phyloP scores from a whole-genome alignment of 1,140 invertebrate species.

The Thrips palmi region DNA sequence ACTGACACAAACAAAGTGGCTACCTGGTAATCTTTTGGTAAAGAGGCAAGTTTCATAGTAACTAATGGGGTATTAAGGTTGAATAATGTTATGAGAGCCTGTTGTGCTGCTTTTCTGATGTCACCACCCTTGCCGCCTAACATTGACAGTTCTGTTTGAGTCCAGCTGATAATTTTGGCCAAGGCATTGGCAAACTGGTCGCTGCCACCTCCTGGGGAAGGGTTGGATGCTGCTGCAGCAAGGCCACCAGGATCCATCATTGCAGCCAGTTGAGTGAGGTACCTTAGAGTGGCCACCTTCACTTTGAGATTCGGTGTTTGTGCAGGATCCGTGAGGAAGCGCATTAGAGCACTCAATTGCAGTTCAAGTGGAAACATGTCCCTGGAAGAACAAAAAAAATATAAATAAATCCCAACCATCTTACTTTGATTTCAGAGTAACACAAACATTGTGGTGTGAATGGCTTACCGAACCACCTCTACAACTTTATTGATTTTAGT shows the following conservation, averaged over 20 bases:
- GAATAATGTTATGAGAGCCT: conserved; percentile 68
- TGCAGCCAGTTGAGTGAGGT: conserved; percentile 49
- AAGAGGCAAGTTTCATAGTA: conserved; percentile 59
- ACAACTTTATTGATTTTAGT: conserved; percentile 74
- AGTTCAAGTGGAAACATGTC: conserved; percentile 42
- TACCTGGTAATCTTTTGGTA: conserved; percentile 61
- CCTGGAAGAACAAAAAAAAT: conserved; percentile 29
- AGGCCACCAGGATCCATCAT: conserved; percentile 27
- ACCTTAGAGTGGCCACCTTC: conserved; percentile 52
- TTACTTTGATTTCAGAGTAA: not conserved
- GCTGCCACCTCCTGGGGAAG: conserved; percentile 23
- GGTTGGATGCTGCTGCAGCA: too few species aligned
- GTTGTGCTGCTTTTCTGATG: conserved; percentile 52
- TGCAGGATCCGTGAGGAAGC: conserved; percentile 64
- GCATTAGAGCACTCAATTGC: conserved; percentile 39
- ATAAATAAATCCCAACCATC: not conserved
- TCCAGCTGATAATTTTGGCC: conserved; percentile 41
- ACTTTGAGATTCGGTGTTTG: conserved; percentile 80
- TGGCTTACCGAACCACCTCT: conserved; percentile 66
- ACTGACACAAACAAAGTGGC: not conserved
- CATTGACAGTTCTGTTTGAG: conserved; percentile 15
- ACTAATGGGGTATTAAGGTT: conserved; percentile 77
- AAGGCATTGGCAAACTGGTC: conserved; percentile 37
- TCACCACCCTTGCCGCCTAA: conserved; percentile 28
- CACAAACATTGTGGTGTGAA: not conserved